Evolutionary conservation across 2,797 vertebrate species (phyloP).

Genomic region (Notoglanidium macrostoma): DNA sequence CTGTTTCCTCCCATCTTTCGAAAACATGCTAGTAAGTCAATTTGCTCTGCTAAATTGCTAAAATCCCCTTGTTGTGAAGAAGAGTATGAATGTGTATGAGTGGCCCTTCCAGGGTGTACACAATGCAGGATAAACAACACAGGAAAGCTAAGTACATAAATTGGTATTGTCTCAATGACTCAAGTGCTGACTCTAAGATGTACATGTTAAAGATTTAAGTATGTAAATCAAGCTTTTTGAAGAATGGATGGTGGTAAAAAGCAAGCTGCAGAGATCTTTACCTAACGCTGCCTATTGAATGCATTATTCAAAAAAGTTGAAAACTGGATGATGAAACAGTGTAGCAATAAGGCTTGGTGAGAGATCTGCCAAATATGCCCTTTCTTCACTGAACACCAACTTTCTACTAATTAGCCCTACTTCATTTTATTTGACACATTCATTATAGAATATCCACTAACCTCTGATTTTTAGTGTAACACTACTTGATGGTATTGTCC

Average conservation of each 20-base stretch:
- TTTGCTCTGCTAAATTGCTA: neutral
- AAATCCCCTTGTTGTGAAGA: neutral
- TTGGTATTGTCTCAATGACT: neutral
- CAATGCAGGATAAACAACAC: neutral
- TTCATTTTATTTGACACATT: neutral
- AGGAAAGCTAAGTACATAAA: neutral
- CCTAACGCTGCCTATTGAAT: conserved; percentile 20
- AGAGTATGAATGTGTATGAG: neutral
- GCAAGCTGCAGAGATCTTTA: neutral
- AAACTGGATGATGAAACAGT: conserved; percentile 44
- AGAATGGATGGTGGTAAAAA: conserved; percentile 34
- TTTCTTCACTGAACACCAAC: neutral
- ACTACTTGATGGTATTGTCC: neutral
- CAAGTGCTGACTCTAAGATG: neutral
- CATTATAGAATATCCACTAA: neutral
- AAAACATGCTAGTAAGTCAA: neutral
- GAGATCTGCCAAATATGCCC: neutral
- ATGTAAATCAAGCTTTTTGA: conserved; percentile 23
- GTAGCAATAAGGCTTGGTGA: conserved; percentile 18
- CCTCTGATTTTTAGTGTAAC: conserved; percentile 11
- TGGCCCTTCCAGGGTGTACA: neutral
- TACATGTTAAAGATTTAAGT: neutral
- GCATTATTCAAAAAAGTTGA: conserved; percentile 40
- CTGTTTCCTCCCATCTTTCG: neutral
- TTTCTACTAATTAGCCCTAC: neutral